Evolutionary conservation across 2,797 vertebrate species (phyloP).

Genomic region (Thunnus albacares): DNA sequence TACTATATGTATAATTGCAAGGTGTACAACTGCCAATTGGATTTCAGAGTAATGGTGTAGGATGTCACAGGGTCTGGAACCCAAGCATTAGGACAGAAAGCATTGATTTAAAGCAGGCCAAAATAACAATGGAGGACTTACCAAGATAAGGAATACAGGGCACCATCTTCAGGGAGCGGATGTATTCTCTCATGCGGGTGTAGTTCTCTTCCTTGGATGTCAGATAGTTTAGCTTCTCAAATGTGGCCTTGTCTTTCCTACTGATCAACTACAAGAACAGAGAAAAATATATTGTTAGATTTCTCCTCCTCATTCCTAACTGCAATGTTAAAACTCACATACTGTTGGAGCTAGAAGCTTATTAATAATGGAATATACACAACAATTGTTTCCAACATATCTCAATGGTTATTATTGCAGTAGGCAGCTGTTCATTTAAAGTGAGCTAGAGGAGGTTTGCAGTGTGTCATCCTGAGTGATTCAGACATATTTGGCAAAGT

Average conservation of each 20-base stretch:
- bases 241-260: slow-evolving; percentile 94
- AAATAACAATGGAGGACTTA: slow-evolving; percentile 65
- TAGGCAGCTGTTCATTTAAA: background rate
- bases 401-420: background rate
- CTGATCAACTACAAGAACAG: slow-evolving; percentile 89
- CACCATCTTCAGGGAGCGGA: slow-evolving; percentile 94
- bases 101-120: background rate
- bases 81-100: background rate
- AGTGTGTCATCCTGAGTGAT: background rate
- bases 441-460: background rate
- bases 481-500: slow-evolving; percentile 20
- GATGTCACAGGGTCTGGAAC: background rate
- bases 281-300: background rate
- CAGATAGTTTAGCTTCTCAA: slow-evolving; percentile 95
- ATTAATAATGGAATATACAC: background rate
- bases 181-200: slow-evolving; percentile 94
- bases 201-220: slow-evolving; percentile 97
- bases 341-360: background rate
- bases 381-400: background rate
- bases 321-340: background rate
- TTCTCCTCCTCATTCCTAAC: background rate
- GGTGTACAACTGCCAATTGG: background rate
- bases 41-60: background rate
- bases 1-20: background rate
- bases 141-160: slow-evolving; percentile 96